These are phyloP conservation scores for Cheirogaleus medius DNA, from an alignment of 2,113 vertebrate genomes.

Conservation along the genomic window DNA sequence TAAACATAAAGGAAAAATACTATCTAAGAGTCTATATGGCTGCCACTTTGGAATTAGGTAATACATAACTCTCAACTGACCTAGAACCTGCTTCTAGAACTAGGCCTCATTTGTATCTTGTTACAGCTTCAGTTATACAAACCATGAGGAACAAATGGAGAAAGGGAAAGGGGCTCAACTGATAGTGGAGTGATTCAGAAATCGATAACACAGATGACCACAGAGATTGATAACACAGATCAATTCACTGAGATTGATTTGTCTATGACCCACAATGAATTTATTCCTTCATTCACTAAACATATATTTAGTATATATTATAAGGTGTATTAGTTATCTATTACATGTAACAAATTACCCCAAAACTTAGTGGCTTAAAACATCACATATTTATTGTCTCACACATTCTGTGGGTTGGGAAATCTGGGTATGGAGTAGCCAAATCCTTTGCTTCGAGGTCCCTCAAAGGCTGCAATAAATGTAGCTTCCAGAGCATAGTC, in stretches of 20 bases:
- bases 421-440: background rate
- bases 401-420: background rate
- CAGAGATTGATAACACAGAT: background rate
- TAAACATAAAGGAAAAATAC: background rate
- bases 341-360: background rate
- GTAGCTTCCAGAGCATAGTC: background rate
- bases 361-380: background rate
- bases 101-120: background rate
- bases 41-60: background rate
- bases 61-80: background rate
- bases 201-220: background rate
- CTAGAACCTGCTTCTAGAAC: conserved; percentile 24
- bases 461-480: background rate
- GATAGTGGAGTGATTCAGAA: background rate
- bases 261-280: background rate
- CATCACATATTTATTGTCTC: background rate
- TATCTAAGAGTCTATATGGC: background rate
- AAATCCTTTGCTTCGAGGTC: background rate
- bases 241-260: background rate
- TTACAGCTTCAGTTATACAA: background rate
- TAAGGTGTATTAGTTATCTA: background rate
- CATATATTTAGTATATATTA: background rate
- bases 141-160: background rate
- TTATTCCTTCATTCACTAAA: conserved; percentile 34
- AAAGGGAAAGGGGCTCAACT: background rate